Percentiles rank a stretch among this genome's conserved stretches.
Evolutionary conservation across 1,140 invertebrate species (phyloP).

Genomic region (Eurosta solidaginis): DNA sequence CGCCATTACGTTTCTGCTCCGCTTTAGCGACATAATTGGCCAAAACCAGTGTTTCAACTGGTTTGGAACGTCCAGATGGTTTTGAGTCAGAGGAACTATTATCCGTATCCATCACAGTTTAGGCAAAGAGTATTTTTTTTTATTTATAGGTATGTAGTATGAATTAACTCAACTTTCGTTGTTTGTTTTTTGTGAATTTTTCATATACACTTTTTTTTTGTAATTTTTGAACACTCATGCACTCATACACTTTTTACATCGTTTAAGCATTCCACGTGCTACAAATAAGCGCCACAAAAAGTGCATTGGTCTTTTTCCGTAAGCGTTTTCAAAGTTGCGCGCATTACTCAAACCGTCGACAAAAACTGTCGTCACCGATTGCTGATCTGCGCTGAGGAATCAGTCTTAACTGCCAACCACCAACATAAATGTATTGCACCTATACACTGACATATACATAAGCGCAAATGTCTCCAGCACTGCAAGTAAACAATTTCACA

Average conservation of each 20-base stretch:
- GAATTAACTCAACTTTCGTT: too few species aligned
- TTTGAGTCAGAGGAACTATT: constrained; percentile 23
- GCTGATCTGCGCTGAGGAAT: constrained; percentile 33
- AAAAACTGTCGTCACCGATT: constrained; percentile 32
- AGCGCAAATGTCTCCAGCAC: neutral
- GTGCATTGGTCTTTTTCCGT: neutral
- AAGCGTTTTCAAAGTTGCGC: neutral
- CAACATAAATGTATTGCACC: too few species aligned
- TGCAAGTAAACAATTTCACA: neutral
- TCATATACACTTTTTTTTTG: neutral
- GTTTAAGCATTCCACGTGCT: neutral
- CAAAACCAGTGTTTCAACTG: constrained; percentile 55
- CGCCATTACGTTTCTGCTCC: constrained; percentile 47
- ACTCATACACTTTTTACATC: neutral
- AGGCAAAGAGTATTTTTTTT: neutral
- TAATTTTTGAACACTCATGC: neutral
- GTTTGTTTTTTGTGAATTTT: neutral
- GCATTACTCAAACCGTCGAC: constrained; percentile 29
- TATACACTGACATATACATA: too few species aligned
- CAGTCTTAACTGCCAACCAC: constrained; percentile 24
- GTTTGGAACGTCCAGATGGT: constrained; percentile 46
- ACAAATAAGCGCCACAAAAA: neutral
- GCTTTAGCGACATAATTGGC: constrained; percentile 55
- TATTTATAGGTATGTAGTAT: too few species aligned
- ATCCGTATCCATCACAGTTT: constrained; percentile 30